Evolutionary conservation across 2,888 invertebrate species (phyloP).

Genomic region (Cheilosia impressa): DNA sequence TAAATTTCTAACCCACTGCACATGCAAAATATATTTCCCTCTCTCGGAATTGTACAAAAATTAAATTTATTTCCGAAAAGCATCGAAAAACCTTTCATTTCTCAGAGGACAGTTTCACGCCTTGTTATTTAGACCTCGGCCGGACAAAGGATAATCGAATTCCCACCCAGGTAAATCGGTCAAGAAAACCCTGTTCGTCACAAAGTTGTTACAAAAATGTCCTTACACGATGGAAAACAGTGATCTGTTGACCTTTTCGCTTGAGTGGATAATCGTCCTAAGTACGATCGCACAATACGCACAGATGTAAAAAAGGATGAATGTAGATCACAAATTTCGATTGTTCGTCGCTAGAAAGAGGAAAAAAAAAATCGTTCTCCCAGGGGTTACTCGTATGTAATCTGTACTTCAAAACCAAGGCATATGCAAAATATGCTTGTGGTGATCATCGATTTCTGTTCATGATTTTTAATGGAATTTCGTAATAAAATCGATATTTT

Average conservation of each 20-base stretch:
- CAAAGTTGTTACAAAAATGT: slow-evolving; percentile 53
- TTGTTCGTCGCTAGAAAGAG: not conserved
- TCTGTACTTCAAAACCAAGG: too few relatives aligned
- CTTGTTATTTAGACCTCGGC: slow-evolving; percentile 56
- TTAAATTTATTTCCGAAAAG: slow-evolving; percentile 44
- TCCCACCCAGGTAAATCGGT: slow-evolving; percentile 65
- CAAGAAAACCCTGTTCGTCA: slow-evolving; percentile 28
- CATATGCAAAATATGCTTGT: slow-evolving; percentile 29
- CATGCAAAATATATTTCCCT: slow-evolving; percentile 35
- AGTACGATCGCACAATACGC: slow-evolving; percentile 7
- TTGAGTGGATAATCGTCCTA: slow-evolving; percentile 60
- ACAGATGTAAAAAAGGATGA: not conserved
- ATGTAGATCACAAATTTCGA: slow-evolving; percentile 19
- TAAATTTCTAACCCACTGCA: slow-evolving; percentile 59
- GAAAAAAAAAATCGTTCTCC: too few relatives aligned
- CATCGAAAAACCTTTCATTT: slow-evolving; percentile 22
- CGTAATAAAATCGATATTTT: slow-evolving; percentile 68
- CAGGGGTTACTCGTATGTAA: too few relatives aligned
- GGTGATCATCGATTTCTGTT: slow-evolving; percentile 39
- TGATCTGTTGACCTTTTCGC: slow-evolving; percentile 70
- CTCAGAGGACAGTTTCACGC: slow-evolving; percentile 74
- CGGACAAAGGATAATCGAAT: slow-evolving; percentile 37
- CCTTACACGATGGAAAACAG: slow-evolving; percentile 67
- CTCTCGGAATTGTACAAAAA: slow-evolving; percentile 40
- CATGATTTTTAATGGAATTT: slow-evolving; percentile 63